Evolutionary conservation across 2,888 invertebrate species (phyloP).

Genomic region (Macrosiphum euphorbiae): DNA sequence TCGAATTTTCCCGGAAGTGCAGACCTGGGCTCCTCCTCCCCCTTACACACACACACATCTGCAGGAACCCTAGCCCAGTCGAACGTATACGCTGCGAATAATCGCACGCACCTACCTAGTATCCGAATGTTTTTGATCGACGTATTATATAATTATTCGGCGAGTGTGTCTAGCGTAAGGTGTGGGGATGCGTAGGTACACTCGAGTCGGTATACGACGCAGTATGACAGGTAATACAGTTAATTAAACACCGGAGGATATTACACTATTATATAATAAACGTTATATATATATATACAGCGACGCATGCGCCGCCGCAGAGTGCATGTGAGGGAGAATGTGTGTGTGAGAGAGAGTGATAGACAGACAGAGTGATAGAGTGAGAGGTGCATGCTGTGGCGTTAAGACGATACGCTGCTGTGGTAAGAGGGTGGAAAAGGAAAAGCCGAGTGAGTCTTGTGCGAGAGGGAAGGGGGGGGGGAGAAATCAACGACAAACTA

Average conservation of each 20-base stretch:
- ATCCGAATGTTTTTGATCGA: background rate
- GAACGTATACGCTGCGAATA: background rate
- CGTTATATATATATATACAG: background rate
- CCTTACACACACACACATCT: too few species aligned
- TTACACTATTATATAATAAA: background rate
- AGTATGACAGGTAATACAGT: background rate
- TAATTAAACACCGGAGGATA: conserved; percentile 20
- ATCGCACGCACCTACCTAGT: background rate
- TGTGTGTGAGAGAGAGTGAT: too few species aligned
- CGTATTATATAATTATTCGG: background rate
- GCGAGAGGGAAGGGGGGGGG: too few species aligned
- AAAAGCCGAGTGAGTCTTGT: background rate
- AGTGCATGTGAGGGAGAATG: background rate
- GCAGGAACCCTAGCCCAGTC: background rate
- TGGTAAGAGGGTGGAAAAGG: background rate
- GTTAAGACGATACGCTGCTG: background rate
- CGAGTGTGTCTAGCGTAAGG: background rate
- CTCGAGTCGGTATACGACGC: background rate
- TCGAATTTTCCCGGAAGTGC: background rate
- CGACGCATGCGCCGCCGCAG: background rate
- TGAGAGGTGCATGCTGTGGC: background rate
- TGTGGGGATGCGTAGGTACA: background rate
- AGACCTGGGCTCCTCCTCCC: background rate
- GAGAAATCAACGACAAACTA: background rate
- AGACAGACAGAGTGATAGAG: too few species aligned